These are phyloP conservation scores for Caenorhabditis inopinata DNA, from an alignment of 1,140 invertebrate species.

Conservation along the genomic window DNA sequence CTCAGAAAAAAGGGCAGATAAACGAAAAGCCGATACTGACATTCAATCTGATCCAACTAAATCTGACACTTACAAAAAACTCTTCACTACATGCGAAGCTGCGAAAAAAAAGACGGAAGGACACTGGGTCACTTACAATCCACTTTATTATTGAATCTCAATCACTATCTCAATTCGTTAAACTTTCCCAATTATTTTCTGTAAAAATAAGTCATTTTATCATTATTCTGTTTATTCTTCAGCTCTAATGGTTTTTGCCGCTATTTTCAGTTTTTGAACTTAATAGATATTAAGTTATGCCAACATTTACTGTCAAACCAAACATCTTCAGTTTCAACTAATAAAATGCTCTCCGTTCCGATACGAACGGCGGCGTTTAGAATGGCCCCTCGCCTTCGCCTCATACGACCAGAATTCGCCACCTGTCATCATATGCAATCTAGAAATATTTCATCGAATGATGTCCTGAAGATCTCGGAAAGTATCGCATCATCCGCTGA, in stretches of 20 bases:
- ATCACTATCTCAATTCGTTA: no score
- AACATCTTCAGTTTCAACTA: no score
- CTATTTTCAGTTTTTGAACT: not conserved
- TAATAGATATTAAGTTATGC: no score
- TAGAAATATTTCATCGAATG: not conserved
- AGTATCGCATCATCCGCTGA: not conserved
- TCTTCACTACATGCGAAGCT: constrained; percentile 85
- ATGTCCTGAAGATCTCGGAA: constrained; percentile 36
- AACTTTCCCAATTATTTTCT: no score
- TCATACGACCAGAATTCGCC: not conserved
- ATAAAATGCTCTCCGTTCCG: constrained; percentile 28
- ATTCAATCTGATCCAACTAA: constrained; percentile 86
- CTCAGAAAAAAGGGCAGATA: constrained; percentile 15
- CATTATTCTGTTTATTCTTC: no score
- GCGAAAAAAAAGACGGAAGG: constrained; percentile 82
- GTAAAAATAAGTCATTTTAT: no score
- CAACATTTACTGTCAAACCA: no score
- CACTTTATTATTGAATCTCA: constrained; percentile 82
- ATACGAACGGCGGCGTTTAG: constrained; percentile 22
- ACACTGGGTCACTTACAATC: constrained; percentile 97
- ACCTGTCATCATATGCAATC: not conserved
- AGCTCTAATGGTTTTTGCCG: not conserved
- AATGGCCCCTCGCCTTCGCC: not conserved
- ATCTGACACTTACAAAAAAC: constrained; percentile 86
- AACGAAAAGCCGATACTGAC: constrained; percentile 69